These are phyloP conservation scores for Ditylenchus dipsaci DNA, from an alignment of 1,140 invertebrate genomes.

Conservation along the genomic window DNA sequence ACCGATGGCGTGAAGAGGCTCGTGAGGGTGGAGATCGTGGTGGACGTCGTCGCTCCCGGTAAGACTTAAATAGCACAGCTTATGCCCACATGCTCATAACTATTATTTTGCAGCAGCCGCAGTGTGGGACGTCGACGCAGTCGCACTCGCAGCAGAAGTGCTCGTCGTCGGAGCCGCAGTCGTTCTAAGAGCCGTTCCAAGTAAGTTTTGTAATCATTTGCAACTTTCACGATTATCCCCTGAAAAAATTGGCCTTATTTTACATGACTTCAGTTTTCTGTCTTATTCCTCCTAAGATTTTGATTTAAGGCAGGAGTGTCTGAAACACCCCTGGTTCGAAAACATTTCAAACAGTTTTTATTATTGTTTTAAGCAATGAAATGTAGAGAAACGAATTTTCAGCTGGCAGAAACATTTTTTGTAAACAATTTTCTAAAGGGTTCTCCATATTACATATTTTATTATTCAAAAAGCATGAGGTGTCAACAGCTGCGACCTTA, in stretches of 20 bases:
- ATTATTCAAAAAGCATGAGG: too few relatives aligned
- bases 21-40: conserved; percentile 12
- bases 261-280: not conserved
- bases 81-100: not conserved
- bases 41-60: conserved; percentile 23
- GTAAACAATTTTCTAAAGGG: too few relatives aligned
- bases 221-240: not conserved
- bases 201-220: not conserved
- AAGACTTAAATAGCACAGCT: too few relatives aligned
- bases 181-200: conserved; percentile 14
- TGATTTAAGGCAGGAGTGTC: not conserved
- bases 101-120: not conserved
- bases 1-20: conserved; percentile 7
- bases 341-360: not conserved
- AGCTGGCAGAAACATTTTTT: too few relatives aligned
- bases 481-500: too few relatives aligned
- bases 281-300: not conserved
- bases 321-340: not conserved
- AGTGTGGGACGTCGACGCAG: conserved; percentile 27
- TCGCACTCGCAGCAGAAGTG: conserved; percentile 18
- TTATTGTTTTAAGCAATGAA: conserved; percentile 3
- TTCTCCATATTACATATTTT: too few relatives aligned
- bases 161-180: conserved; percentile 10
- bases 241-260: not conserved
- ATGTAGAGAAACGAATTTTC: too few relatives aligned